Conservation (phyloP, 2,113 vertebrate genomes). For the Sylvietta virens region DNA sequence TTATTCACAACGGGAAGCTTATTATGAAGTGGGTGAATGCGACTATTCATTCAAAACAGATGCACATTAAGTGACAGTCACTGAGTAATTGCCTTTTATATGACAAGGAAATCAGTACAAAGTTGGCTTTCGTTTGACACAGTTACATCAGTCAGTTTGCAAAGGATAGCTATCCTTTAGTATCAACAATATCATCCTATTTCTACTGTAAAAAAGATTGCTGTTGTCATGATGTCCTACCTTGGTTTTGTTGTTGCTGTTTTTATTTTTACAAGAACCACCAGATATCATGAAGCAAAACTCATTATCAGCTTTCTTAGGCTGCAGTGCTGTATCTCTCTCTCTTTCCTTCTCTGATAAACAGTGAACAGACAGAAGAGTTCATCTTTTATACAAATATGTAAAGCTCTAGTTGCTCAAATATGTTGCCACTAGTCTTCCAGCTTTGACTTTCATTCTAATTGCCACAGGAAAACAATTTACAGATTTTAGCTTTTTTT, state of each 20-base stretch:
- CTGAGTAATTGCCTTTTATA: constrained; percentile 37
- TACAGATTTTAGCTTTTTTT: constrained; percentile 29
- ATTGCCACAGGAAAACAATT: constrained; percentile 64
- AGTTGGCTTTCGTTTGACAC: constrained; percentile 43
- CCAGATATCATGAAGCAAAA: not conserved
- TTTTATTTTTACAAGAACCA: not conserved
- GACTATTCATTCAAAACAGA: constrained; percentile 43
- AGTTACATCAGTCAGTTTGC: constrained; percentile 39
- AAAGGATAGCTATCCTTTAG: constrained; percentile 9
- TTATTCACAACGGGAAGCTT: constrained; percentile 8
- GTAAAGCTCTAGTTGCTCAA: constrained; percentile 52
- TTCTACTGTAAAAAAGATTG: not conserved
- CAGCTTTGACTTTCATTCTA: constrained; percentile 66
- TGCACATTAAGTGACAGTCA: constrained; percentile 47
- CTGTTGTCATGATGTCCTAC: not conserved
- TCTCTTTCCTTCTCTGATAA: not conserved
- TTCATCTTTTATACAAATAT: constrained; percentile 50
- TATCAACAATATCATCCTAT: not conserved
- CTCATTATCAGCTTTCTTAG: not conserved
- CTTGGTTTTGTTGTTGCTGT: not conserved
- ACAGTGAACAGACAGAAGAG: not conserved
- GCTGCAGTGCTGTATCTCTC: not conserved
- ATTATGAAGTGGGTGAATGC: constrained; percentile 22
- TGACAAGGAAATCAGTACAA: constrained; percentile 29
- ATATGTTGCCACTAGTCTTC: constrained; percentile 36